Conservation (phyloP, 2,113 vertebrate species). For the Sorex fumeus region DNA sequence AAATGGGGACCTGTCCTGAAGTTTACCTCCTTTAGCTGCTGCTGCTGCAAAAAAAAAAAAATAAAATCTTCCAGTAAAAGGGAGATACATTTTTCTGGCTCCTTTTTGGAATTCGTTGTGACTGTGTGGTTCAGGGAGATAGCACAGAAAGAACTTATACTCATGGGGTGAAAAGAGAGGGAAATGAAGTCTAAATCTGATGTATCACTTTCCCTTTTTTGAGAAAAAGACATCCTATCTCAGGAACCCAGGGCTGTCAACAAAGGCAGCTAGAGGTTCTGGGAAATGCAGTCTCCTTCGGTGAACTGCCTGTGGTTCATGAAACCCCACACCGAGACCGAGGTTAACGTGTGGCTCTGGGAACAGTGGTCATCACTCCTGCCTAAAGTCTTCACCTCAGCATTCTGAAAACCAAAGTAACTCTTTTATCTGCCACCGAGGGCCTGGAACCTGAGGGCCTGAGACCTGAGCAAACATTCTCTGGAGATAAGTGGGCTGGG, state of each 20-base stretch:
- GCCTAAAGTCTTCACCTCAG: constrained; percentile 46
- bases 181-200: neutral
- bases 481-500: constrained; percentile 20
- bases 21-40: neutral
- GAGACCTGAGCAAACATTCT: constrained; percentile 40
- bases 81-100: constrained; percentile 10
- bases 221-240: constrained; percentile 35
- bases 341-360: neutral
- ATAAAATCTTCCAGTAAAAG: neutral
- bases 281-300: neutral
- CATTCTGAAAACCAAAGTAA: constrained; percentile 61
- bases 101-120: neutral
- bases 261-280: neutral
- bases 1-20: neutral
- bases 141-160: neutral
- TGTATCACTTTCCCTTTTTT: constrained; percentile 40
- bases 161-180: neutral
- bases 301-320: neutral
- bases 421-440: constrained; percentile 41
- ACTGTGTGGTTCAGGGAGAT: neutral
- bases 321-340: constrained; percentile 5
- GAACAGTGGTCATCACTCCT: neutral
- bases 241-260: neutral
- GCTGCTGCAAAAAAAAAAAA: neutral
- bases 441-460: constrained; percentile 26